A percentile compares a stretch with the other conserved stretches of the same genome.
Conservation (phyloP, 2,888 invertebrate species). For the Lasiommata megera region DNA sequence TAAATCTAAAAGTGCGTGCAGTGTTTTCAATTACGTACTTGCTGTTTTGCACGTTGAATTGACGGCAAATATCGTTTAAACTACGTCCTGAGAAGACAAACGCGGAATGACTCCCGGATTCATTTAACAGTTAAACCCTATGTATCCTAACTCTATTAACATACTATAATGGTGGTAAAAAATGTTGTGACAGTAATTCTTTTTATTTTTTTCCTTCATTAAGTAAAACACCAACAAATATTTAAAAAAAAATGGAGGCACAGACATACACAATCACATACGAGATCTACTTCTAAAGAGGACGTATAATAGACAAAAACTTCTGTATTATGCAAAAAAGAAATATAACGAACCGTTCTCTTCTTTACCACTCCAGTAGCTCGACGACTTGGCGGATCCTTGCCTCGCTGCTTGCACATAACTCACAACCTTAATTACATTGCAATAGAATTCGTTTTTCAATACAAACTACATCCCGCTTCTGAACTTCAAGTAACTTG, state of each 20-base stretch:
- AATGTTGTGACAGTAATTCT: no score
- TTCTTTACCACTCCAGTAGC: conserved; percentile 76
- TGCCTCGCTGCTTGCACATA: conserved; percentile 77
- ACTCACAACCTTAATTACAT: conserved; percentile 60
- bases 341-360: conserved; percentile 74
- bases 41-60: no score
- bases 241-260: conserved; percentile 39
- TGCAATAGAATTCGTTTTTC: conserved; percentile 33
- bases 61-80: no score
- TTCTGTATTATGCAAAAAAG: conserved; percentile 32
- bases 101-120: no score
- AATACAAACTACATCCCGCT: no score
- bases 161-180: no score
- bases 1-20: no score
- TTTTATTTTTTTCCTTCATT: conserved; percentile 6
- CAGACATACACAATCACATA: conserved; percentile 72
- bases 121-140: no score
- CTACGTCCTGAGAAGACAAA: no score
- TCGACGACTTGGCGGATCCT: conserved; percentile 72
- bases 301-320: conserved; percentile 38
- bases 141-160: no score
- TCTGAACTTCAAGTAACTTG: background rate
- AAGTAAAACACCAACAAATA: conserved; percentile 51
- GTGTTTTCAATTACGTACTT: no score
- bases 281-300: conserved; percentile 48